Percentiles rank a stretch among this genome's conserved stretches.
Evolutionary conservation across 2,888 invertebrate genomes (phyloP).

Genomic region (Nebria salina): DNA sequence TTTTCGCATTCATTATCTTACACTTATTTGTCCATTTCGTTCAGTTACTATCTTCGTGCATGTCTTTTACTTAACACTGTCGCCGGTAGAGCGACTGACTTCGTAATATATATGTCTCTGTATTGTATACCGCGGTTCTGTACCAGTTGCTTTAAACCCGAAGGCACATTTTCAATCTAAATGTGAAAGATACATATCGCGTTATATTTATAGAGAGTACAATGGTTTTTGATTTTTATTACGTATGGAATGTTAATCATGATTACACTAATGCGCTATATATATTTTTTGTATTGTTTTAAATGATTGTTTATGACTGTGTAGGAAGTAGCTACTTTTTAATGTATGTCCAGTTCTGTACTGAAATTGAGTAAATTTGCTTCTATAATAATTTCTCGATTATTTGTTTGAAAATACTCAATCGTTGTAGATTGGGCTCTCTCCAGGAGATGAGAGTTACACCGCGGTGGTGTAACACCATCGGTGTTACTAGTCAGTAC

Average conservation of each 20-base stretch:
- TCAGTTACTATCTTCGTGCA: slow-evolving; percentile 18
- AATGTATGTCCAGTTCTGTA: no score
- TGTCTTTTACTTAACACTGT: slow-evolving; percentile 34
- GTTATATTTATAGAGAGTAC: not conserved
- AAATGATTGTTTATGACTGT: not conserved
- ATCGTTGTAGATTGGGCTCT: not conserved
- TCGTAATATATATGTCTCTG: slow-evolving; percentile 40
- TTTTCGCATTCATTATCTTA: not conserved
- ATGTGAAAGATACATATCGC: slow-evolving; percentile 7
- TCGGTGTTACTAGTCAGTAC: not conserved
- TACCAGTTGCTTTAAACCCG: slow-evolving; percentile 24
- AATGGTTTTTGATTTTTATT: not conserved
- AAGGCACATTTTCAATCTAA: slow-evolving; percentile 20
- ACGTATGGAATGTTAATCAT: not conserved
- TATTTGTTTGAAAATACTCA: not conserved
- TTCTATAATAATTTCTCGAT: not conserved
- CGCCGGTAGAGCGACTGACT: slow-evolving; percentile 9
- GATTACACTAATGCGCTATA: not conserved
- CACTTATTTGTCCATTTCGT: not conserved
- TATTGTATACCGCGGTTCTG: slow-evolving; percentile 13
- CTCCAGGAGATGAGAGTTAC: not conserved
- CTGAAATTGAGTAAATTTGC: not conserved
- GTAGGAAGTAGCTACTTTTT: not conserved
- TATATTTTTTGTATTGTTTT: slow-evolving; percentile 1
- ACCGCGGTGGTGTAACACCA: not conserved